Base-by-base conservation (phyloP, 2,888 invertebrate genomes). In the Oxyscelio sp. region DNA sequence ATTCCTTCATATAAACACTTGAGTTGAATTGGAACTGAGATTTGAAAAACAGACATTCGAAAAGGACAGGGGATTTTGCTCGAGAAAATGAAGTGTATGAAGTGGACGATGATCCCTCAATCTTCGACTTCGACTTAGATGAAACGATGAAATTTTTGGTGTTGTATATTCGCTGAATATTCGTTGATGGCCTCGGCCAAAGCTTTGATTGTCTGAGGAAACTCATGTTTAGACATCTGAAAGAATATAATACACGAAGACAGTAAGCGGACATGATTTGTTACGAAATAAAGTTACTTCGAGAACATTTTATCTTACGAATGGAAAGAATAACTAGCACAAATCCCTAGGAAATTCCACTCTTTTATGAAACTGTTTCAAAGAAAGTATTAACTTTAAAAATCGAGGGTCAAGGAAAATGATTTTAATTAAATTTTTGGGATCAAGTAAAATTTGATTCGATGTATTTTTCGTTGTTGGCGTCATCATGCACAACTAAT, bases 141-240 rank as follows among this genome's bases (percentile, higher is more conserved):
- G 24, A 54, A 56, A 56, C 45, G 38, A 66, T 48, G 66, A 34
- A 75, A 66, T 66, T 50, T 66, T 75, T 21, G 21, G 52, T 59
- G 45, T 56, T 24, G 65, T 34, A 48, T 48, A 58, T 75, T 15
- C 45, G 40, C 56, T 75, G 75, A 75, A 75, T 75, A 75, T 75
- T 75, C 56, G 65, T 65, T 74, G 61, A 74, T 27, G 31, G 21
- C 15, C 17, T 63, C 34, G 15, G 34, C 15, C 22, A 43, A 38
- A 65, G 63, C 54, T 65, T 56, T 56, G 52, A 75, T 65, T 65
- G 74, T 54, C 43, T 54, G 40, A 34, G 52, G 31, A 59, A 73
- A 50, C 50, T 61, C 40, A 48, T 52, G 54, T 22, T 43, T 63
- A 54, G 24, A 40, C 74, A 52, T 31, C 34, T 22, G 43, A 31